Conservation (phyloP, 64 coral and sea anemone genomes). For the Montipora cactus region DNA sequence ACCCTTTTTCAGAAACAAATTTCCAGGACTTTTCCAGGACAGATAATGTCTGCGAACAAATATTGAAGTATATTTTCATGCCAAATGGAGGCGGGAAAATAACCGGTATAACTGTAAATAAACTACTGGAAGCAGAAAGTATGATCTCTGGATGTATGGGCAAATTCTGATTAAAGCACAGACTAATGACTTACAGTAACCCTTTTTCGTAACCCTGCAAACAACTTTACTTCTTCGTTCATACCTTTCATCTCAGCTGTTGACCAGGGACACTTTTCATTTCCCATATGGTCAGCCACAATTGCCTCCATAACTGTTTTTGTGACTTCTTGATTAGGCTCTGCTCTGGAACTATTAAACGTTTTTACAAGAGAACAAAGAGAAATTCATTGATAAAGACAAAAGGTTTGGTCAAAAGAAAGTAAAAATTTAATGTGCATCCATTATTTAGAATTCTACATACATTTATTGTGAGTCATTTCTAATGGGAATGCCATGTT, state of each 20-base stretch:
- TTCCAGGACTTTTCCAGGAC: background rate
- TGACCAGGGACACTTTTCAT: background rate
- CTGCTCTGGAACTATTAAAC: background rate
- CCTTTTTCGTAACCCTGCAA: background rate
- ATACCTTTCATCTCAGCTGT: conserved; percentile 25
- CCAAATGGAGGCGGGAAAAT: background rate
- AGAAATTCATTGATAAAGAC: background rate
- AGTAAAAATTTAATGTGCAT: background rate
- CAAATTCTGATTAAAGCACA: background rate
- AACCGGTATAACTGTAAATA: background rate
- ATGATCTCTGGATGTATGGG: background rate
- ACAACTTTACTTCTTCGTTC: background rate
- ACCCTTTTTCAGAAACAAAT: too few species aligned
- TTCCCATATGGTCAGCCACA: conserved; percentile 3
- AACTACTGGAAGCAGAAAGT: background rate
- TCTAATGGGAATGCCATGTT: background rate
- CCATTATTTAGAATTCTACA: background rate
- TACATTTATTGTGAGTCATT: background rate
- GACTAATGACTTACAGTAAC: background rate
- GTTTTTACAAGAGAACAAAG: background rate
- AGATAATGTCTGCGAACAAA: background rate
- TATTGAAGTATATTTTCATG: background rate
- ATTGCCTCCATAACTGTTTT: conserved; percentile 14
- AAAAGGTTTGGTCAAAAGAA: background rate
- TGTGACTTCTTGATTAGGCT: conserved; percentile 13